Evolutionary conservation across 2,113 vertebrate genomes (phyloP).

Genomic region (Copsychus sechellarum): DNA sequence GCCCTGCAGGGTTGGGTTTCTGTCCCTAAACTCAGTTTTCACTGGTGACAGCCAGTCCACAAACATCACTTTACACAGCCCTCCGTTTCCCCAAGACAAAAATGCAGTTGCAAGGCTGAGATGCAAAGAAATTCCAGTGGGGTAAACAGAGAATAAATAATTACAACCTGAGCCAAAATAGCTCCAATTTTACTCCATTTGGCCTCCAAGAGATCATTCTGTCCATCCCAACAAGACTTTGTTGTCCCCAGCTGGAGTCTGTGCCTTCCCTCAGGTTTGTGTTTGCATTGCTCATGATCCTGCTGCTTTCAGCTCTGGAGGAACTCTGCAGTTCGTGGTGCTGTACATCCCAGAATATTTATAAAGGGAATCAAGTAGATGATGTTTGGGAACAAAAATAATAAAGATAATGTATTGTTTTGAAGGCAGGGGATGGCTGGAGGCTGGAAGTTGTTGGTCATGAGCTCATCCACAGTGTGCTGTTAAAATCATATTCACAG

Average conservation of each 20-base stretch:
- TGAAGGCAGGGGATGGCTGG: not conserved
- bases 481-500: not conserved
- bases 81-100: not conserved
- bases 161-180: not conserved
- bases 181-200: not conserved
- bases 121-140: not conserved
- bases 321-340: accelerated
- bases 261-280: not conserved
- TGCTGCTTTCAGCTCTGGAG: not conserved
- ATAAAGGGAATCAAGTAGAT: not conserved
- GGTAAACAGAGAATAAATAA: not conserved
- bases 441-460: not conserved
- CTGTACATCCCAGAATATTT: not conserved
- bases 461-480: not conserved
- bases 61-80: not conserved
- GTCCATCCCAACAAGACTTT: not conserved
- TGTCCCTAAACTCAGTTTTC: not conserved
- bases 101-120: not conserved
- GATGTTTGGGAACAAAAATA: not conserved
- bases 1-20: not conserved
- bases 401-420: not conserved
- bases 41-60: not conserved
- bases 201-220: not conserved
- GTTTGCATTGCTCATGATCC: not conserved
- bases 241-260: not conserved